Base-by-base conservation (phyloP, 2,797 vertebrate genomes). In the Kryptopterus vitreolus region DNA sequence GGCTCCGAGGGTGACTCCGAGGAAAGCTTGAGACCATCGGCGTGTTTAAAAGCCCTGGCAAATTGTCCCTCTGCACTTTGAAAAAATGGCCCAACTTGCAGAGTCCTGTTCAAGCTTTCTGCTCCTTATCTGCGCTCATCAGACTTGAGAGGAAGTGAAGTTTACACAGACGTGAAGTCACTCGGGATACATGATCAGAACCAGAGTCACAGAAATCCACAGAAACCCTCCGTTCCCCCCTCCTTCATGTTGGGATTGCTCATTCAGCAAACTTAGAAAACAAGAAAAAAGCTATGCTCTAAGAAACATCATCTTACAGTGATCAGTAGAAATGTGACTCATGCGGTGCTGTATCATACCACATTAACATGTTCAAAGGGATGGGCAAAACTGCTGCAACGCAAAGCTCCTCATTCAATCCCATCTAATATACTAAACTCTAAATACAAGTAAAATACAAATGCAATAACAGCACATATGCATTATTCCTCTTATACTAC, bases 81-180 rank as follows among this genome's bases (percentile, higher is more conserved):
- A 91, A 90, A 91, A 89, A 85, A 84, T 72, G 62, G 84, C 79
- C 88, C 87, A 87, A 86, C 82, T 85, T 87, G 72, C 83, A 83
- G 82, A 83, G 82, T 90, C 91, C 89, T 92, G 92, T 94, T 94
- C 90, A 93, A 92, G 88, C 85, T 89, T 91, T 90, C 87, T 81
- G 80, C 82, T 87, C 81, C 87, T 91, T 92, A 89, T 91, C 87
- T 77, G 86, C 82, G 78, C 70, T 86, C 91, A 91, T 94, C 90
- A 86, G 89, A 91, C 89, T 87, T 86, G 83, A 92, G 85, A 80
- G 93, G 93, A 93, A 94, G 92, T 88, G 85, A 89, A 91, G 92
- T 92, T 94, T 91, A 92, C 91, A 88, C 76, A 80, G 84, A 80
- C 55, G 46, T 69, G 78, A 87, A 77, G 83, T 83, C 79, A 85